These are phyloP conservation scores for Pluvialis apricaria DNA, from an alignment of 2,113 vertebrate genomes.

Conservation along the genomic window DNA sequence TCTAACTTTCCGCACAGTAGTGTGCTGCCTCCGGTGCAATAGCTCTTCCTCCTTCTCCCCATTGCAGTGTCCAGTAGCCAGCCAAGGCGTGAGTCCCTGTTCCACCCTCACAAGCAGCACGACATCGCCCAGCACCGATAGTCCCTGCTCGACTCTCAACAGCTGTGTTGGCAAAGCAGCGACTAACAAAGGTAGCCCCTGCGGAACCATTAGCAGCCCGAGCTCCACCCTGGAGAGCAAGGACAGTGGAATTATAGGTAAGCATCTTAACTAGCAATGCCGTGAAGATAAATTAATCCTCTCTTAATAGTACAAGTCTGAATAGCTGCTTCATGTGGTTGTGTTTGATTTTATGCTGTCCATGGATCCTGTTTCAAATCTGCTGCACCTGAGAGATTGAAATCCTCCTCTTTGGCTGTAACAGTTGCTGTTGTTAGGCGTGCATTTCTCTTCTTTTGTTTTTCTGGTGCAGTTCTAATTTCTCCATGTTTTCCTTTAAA, in stretches of 20 bases:
- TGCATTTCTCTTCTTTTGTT: background rate
- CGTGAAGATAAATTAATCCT: background rate
- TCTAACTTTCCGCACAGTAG: background rate
- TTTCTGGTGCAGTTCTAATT: background rate
- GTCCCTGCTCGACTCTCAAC: constrained; percentile 96
- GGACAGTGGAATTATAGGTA: constrained; percentile 99
- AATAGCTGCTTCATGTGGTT: background rate
- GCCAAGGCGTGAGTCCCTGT: constrained; percentile 90
- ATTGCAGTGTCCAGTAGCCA: constrained; percentile 79
- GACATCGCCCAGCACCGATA: constrained; percentile 90
- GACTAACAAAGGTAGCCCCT: constrained; percentile 83
- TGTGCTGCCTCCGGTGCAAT: background rate
- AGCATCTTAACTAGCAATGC: constrained; percentile 26
- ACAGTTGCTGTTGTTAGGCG: background rate
- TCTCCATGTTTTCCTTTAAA: no score
- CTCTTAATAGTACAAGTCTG: background rate
- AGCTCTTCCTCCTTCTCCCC: background rate
- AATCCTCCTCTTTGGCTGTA: background rate
- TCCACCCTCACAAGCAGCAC: constrained; percentile 97
- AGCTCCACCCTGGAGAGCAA: constrained; percentile 99
- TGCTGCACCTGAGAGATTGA: background rate
- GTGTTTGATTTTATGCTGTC: background rate
- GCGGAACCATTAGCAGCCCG: constrained; percentile 92
- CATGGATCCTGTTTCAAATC: background rate
- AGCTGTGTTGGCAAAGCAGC: constrained; percentile 82